phyloP scores from a whole-genome alignment of 2,888 invertebrate species.

The Mythimna loreyi region DNA sequence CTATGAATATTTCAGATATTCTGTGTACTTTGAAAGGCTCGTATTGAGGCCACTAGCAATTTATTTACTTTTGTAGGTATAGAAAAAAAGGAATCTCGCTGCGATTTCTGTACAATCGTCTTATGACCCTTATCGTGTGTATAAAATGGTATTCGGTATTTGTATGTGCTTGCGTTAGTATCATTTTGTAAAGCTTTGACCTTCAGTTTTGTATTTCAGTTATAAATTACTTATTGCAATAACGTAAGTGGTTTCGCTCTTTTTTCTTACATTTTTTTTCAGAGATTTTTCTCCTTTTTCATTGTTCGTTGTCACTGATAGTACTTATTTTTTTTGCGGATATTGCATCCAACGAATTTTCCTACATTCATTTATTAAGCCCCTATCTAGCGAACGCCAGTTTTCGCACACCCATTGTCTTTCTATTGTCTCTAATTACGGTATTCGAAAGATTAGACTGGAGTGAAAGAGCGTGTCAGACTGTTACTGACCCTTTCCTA shows the following conservation, averaged over 20 bases:
- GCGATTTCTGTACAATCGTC: constrained; percentile 53
- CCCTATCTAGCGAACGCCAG: too few relatives aligned
- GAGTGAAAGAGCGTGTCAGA: too few relatives aligned
- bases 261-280: not conserved
- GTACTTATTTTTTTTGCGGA: not conserved
- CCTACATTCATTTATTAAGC: too few relatives aligned
- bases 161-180: constrained; percentile 30
- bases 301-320: not conserved
- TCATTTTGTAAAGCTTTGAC: constrained; percentile 19
- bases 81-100: constrained; percentile 41
- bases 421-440: too few relatives aligned
- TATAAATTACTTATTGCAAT: constrained; percentile 36
- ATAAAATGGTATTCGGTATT: constrained; percentile 54
- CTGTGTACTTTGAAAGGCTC: constrained; percentile 62
- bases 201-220: constrained; percentile 17
- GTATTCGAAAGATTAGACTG: too few relatives aligned
- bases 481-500: too few relatives aligned
- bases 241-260: constrained; percentile 16
- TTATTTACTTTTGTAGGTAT: constrained; percentile 64
- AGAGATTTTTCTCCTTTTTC: not conserved
- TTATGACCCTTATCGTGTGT: constrained; percentile 49
- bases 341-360: too few relatives aligned
- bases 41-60: constrained; percentile 65
- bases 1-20: constrained; percentile 68
- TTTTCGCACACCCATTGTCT: too few relatives aligned